phyloP scores from a whole-genome alignment of 2,797 vertebrate species.

The Neosilurus mollespiculum region DNA sequence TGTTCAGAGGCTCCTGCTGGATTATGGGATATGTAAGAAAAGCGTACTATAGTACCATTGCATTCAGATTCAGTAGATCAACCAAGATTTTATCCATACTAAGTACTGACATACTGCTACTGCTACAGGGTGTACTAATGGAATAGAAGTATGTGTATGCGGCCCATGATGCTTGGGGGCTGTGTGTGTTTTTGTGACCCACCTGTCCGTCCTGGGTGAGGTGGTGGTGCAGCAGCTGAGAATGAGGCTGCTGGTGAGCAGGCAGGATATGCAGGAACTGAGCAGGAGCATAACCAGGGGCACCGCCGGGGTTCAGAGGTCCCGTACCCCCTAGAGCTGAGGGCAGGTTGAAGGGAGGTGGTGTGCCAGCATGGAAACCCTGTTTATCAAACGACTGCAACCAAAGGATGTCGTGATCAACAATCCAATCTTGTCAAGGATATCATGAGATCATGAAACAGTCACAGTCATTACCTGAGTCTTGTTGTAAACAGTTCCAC shows the following conservation, averaged over 20 bases:
- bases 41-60: no score
- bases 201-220: conserved; percentile 94
- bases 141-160: no score
- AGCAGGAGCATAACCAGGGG: conserved; percentile 85
- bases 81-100: no score
- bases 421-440: neutral
- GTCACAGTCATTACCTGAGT: conserved; percentile 80
- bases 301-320: conserved; percentile 87
- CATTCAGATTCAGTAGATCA: no score
- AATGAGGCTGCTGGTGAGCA: conserved; percentile 93
- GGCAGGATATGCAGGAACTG: conserved; percentile 93
- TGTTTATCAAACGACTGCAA: conserved; percentile 93
- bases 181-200: conserved; percentile 42
- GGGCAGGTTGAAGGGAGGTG: conserved; percentile 91
- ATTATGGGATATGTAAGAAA: no score
- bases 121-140: no score
- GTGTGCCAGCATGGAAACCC: conserved; percentile 93
- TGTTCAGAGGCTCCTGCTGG: no score
- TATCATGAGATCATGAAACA: neutral
- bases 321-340: conserved; percentile 90
- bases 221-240: conserved; percentile 94
- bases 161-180: no score
- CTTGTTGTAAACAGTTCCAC: conserved; percentile 94
- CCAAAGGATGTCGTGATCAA: neutral
- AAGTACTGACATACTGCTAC: no score